Evolutionary conservation across 2,797 vertebrate genomes (phyloP), one percentile per base, ranked within the genome.

Genomic region (Enteromius viviparus): DNA sequence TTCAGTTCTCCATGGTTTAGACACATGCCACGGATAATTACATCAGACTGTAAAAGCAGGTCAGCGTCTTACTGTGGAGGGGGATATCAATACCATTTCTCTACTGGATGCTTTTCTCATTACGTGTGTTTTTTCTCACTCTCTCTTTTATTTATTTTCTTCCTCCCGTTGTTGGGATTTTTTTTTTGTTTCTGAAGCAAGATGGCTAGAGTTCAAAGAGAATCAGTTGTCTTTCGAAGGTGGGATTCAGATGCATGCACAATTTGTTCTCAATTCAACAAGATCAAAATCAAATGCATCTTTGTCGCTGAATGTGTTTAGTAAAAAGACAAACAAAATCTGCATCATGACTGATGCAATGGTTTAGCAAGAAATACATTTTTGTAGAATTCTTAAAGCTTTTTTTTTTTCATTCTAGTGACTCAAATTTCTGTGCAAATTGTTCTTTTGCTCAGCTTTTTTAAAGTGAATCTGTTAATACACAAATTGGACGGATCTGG

Each of bases 1-100:
- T 80, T 72, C 62, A 55, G 58, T 86, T 82, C 49, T 76, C 51
- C 72, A 82, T 81, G 66, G 79, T 85, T 83, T 82, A 86, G 79
- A 90, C 26, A 74, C 78, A 83, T 40, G 86, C 89, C 87, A 86
- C 68, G 47, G 84, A 84, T 87, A 83, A 87, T 90, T 88, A 81
- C 17, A 82, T 90, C 88, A 90, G 82, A 88, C 74, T 77, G 45
- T 72, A 85, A 76, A 83, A 83, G 32, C 70, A 58, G 69, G 83
- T 64, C 83, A 76, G 23, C 60, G 34, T 88, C 3, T 49, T 80
- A 15, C 80, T 87, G 34, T 80, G 76, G 77, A 66, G 68, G 32
- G 32, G n/a, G 70, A 87, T 89, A 85, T 89, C 85, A 85, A 78
- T 81, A 80, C 72, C 75, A 70, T 84, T 84, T 76, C 75, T 72